phyloP scores from a whole-genome alignment of 2,888 invertebrate species.

The Loripinus fragilis region DNA sequence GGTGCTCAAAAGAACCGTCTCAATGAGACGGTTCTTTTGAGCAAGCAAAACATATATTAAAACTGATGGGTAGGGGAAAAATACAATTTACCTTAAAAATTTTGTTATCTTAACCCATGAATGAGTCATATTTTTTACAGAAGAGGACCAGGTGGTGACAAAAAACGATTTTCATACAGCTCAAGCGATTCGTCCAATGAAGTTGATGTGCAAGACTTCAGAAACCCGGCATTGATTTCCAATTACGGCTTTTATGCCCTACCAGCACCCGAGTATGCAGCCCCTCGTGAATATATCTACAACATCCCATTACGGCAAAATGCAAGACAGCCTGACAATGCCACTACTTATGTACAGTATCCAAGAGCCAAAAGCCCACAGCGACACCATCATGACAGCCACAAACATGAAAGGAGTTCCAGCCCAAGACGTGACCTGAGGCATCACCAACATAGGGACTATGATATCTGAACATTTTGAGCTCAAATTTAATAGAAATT shows the following conservation, averaged over 20 bases:
- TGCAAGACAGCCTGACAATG: slow-evolving; percentile 22
- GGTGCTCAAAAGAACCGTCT: too few relatives aligned
- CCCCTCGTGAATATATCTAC: slow-evolving; percentile 31
- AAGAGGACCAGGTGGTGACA: background rate
- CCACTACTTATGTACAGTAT: background rate
- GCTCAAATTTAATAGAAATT: too few relatives aligned
- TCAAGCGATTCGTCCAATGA: background rate
- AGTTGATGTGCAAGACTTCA: background rate
- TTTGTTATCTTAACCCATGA: too few relatives aligned
- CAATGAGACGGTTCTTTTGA: too few relatives aligned
- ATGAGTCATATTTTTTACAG: too few relatives aligned
- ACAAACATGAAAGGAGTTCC: background rate
- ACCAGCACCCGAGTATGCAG: slow-evolving; percentile 27
- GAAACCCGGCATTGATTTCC: slow-evolving; percentile 14
- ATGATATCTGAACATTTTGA: background rate
- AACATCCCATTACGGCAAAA: slow-evolving; percentile 40
- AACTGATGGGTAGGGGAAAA: too few relatives aligned
- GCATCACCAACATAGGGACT: background rate
- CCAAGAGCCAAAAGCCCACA: slow-evolving; percentile 6
- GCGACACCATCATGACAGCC: background rate
- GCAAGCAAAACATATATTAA: too few relatives aligned
- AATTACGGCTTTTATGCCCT: slow-evolving; percentile 50
- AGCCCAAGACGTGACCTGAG: background rate
- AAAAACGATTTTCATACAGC: slow-evolving; percentile 5
- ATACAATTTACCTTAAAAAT: too few relatives aligned